Conservation (phyloP, 2,113 vertebrate species). For the Sphaerodactylus townsendi region DNA sequence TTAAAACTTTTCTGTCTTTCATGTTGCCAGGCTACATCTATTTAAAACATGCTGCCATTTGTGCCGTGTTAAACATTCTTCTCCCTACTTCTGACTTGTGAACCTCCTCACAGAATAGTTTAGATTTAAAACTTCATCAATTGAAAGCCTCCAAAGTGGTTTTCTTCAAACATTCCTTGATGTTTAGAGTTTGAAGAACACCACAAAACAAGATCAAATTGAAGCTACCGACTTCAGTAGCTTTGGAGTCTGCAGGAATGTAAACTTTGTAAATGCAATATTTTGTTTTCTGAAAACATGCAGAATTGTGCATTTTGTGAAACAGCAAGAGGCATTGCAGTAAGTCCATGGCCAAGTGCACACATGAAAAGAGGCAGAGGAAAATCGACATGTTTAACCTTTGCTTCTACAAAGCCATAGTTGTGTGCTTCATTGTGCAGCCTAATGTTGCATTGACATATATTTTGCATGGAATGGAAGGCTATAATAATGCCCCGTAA, state of each 20-base stretch:
- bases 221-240: not conserved
- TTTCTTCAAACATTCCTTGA: not conserved
- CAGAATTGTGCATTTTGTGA: slow-evolving; percentile 29
- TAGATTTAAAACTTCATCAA: not conserved
- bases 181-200: not conserved
- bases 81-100: not conserved
- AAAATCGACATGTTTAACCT: not conserved
- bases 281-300: slow-evolving; percentile 12
- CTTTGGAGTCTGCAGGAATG: not conserved
- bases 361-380: not conserved
- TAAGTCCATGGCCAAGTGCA: not conserved
- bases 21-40: not conserved
- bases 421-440: not conserved
- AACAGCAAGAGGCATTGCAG: slow-evolving; percentile 1
- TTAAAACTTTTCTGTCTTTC: not conserved
- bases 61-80: not conserved
- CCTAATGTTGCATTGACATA: slow-evolving; percentile 7
- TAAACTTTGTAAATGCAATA: slow-evolving; percentile 5
- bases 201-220: not conserved
- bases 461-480: not conserved
- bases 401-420: slow-evolving; percentile 26
- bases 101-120: not conserved
- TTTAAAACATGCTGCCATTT: slow-evolving; percentile 24
- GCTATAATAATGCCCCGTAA: slow-evolving; percentile 18
- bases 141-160: slow-evolving; percentile 20